These are phyloP conservation scores for Lydus trimaculatus DNA, from an alignment of 2,888 invertebrate genomes.

Conservation along the genomic window DNA sequence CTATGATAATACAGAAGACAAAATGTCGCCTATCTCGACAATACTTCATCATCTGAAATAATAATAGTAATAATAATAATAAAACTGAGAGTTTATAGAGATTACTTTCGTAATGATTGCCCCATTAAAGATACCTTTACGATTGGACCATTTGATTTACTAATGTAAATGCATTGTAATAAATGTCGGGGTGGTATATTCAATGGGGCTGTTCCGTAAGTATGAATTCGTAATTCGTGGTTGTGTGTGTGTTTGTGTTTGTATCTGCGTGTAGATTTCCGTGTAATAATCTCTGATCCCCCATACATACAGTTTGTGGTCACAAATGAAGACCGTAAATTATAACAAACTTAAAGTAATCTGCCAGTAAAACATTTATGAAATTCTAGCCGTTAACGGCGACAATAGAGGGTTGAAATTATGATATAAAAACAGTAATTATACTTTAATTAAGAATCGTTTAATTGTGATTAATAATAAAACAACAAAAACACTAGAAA, in stretches of 20 bases:
- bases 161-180: background rate
- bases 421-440: background rate
- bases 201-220: background rate
- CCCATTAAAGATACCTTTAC: background rate
- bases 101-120: background rate
- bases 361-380: background rate
- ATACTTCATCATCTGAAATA: background rate
- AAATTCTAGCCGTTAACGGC: background rate
- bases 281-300: slow-evolving; percentile 28
- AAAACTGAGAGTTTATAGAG: background rate
- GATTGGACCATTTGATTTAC: background rate
- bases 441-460: background rate
- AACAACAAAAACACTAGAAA: background rate
- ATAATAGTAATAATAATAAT: background rate
- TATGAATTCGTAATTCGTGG: no score
- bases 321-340: slow-evolving; percentile 36
- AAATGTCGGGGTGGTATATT: background rate
- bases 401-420: background rate
- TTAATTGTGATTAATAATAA: background rate
- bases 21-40: background rate
- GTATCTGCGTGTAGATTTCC: slow-evolving; percentile 17
- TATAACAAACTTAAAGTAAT: slow-evolving; percentile 39
- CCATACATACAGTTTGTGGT: slow-evolving; percentile 20
- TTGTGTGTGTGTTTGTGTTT: slow-evolving; percentile 28
- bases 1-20: background rate